phyloP scores from a whole-genome alignment of 2,888 invertebrate species.

The Drosophila mayaguana region DNA sequence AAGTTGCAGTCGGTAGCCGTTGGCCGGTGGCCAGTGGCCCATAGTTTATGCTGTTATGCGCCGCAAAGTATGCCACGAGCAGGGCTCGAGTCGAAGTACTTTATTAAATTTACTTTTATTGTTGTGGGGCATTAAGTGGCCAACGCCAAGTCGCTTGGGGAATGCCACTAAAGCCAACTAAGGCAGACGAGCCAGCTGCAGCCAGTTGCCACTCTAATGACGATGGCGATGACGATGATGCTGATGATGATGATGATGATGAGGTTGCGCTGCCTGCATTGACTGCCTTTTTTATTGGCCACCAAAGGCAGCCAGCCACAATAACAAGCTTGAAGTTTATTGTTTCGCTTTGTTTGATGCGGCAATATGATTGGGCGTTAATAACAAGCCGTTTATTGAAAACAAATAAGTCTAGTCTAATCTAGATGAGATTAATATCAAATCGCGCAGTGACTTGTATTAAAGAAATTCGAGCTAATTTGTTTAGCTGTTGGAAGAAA shows the following conservation, averaged over 20 bases:
- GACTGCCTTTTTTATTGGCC: slow-evolving; percentile 64
- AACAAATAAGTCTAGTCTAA: slow-evolving; percentile 30
- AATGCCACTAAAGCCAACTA: slow-evolving; percentile 33
- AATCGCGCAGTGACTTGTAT: slow-evolving; percentile 1
- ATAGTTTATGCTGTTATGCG: slow-evolving; percentile 75
- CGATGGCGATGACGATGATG: slow-evolving; percentile 30
- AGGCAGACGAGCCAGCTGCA: slow-evolving; percentile 34
- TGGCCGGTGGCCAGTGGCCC: slow-evolving; percentile 38
- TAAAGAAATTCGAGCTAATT: background rate
- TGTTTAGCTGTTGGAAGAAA: background rate
- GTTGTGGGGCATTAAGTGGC: slow-evolving; percentile 75
- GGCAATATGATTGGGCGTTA: slow-evolving; percentile 53
- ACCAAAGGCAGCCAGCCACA: slow-evolving; percentile 54
- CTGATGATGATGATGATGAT: slow-evolving; percentile 41
- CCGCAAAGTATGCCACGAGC: slow-evolving; percentile 75
- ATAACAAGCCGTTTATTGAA: slow-evolving; percentile 47
- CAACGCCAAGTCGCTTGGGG: slow-evolving; percentile 49
- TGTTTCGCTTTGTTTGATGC: slow-evolving; percentile 51
- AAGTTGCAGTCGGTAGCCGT: slow-evolving; percentile 34
- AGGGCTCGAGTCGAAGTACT: slow-evolving; percentile 58
- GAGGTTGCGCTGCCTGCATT: slow-evolving; percentile 31
- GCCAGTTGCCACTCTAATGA: slow-evolving; percentile 8
- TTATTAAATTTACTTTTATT: slow-evolving; percentile 75
- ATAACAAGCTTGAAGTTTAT: slow-evolving; percentile 36
- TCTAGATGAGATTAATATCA: slow-evolving; percentile 9